Percentiles rank a stretch among this genome's conserved stretches.
Conservation (phyloP, 2,888 invertebrate species). For the Polyommatus icarus region DNA sequence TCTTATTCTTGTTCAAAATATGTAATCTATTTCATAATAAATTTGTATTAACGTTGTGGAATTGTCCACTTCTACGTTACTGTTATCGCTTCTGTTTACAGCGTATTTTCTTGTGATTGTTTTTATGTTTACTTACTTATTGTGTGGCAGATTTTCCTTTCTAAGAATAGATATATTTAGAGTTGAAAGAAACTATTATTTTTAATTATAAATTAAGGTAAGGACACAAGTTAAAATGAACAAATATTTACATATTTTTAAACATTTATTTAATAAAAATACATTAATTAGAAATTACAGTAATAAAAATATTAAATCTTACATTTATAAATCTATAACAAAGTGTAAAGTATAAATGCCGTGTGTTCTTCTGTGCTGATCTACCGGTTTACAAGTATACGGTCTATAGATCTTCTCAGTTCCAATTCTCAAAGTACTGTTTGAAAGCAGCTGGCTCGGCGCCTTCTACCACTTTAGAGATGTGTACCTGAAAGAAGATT, state of each 20-base stretch:
- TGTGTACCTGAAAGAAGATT: constrained; percentile 76
- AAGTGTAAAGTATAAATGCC: neutral
- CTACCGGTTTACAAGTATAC: neutral
- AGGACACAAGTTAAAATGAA: neutral
- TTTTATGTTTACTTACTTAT: neutral
- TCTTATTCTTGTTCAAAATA: too few relatives aligned
- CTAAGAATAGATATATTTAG: neutral
- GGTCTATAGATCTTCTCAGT: constrained; percentile 37
- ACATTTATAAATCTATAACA: constrained; percentile 13
- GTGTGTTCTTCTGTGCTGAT: neutral
- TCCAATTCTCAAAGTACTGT: constrained; percentile 86
- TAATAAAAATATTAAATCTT: constrained; percentile 22
- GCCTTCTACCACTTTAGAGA: constrained; percentile 88
- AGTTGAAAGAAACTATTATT: neutral
- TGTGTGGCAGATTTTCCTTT: neutral
- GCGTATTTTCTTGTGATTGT: constrained; percentile 9
- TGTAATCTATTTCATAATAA: too few relatives aligned
- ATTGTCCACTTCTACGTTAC: neutral
- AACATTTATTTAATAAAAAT: neutral
- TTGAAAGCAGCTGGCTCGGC: constrained; percentile 93
- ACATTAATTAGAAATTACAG: neutral
- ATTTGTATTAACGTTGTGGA: neutral
- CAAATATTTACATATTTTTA: neutral
- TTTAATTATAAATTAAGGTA: neutral
- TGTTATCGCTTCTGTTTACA: neutral